Conservation (phyloP, 1,140 invertebrate species). For the Leptopilina clavipes region DNA sequence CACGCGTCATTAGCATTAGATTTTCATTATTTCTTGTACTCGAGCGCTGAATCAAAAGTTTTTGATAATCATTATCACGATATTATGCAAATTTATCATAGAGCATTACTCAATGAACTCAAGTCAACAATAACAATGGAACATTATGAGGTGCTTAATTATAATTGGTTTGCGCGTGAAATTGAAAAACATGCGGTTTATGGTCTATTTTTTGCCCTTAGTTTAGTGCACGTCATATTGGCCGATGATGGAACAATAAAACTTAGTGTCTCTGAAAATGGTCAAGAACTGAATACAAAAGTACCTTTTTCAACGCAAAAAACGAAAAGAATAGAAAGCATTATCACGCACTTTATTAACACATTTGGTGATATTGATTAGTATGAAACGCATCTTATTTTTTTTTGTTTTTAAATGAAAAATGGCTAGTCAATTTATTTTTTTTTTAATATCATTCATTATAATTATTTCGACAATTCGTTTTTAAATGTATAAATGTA, state of each 20-base stretch:
- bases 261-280: conserved; percentile 22
- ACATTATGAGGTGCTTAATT: conserved; percentile 4
- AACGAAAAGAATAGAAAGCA: conserved; percentile 37
- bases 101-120: conserved; percentile 51
- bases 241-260: conserved; percentile 25
- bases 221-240: conserved; percentile 54
- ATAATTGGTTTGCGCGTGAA: conserved; percentile 57
- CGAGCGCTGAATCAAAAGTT: conserved; percentile 57
- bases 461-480: too few relatives aligned
- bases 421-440: conserved; percentile 43
- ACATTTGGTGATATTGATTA: conserved; percentile 25
- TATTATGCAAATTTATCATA: conserved; percentile 63
- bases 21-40: conserved; percentile 66
- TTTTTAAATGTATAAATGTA: too few relatives aligned
- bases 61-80: conserved; percentile 60
- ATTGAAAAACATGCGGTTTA: conserved; percentile 54
- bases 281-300: not conserved
- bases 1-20: conserved; percentile 62
- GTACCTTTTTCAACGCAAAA: conserved; percentile 16
- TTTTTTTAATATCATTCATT: too few relatives aligned
- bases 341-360: conserved; percentile 37
- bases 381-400: not conserved
- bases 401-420: conserved; percentile 4
- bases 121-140: conserved; percentile 16
- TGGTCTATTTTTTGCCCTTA: conserved; percentile 57